Evolutionary conservation across 2,113 vertebrate species (phyloP), one percentile per base, ranked within the genome.

Genomic region (Rhipidura dahli): DNA sequence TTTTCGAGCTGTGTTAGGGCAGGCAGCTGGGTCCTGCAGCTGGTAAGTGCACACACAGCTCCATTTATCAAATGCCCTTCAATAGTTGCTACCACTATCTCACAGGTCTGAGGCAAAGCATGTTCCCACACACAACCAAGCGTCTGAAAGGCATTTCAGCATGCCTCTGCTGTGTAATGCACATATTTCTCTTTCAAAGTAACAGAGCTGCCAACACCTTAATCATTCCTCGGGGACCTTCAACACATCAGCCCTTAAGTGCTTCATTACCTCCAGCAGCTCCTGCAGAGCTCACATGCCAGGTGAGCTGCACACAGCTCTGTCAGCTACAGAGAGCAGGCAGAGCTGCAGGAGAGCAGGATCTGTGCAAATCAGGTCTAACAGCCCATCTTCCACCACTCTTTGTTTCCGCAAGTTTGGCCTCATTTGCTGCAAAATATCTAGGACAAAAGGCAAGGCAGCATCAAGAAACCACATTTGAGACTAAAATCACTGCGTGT

Each of bases 401-500:
- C 89, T 57, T 72, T 47, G 31, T 54, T 93, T 71, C 83, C 0
- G 0, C 33, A 78, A 94, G 69, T 86, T 63, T 90, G 60, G 56
- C 72, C 96, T 93, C 50, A 0, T 90, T 90, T 81, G 69, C 83
- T 84, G 76, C 47, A 90, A 86, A 94, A 61, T 83, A 97, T 83
- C 79, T 90, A 90, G 92, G 90, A 93, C 93, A 96, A 95, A 96
- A 89, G 53, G 76, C 64, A 77, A 76, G 44, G 84, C 37, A 51
- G 80, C 64, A 92, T 83, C 86, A 92, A 92, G 56, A 90, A 88
- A 83, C 47, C 65, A 92, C 54, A 66, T 86, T 70, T 77, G 83
- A 94, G 88, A 81, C 88, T 70, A 42, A 80, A 94, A 94, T 68
- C 60, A 83, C 27, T 84, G 71, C 13, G 15, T 40, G 39, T 71